Conservation (phyloP, 2,888 invertebrate species). For the Metacarcinus magister region DNA sequence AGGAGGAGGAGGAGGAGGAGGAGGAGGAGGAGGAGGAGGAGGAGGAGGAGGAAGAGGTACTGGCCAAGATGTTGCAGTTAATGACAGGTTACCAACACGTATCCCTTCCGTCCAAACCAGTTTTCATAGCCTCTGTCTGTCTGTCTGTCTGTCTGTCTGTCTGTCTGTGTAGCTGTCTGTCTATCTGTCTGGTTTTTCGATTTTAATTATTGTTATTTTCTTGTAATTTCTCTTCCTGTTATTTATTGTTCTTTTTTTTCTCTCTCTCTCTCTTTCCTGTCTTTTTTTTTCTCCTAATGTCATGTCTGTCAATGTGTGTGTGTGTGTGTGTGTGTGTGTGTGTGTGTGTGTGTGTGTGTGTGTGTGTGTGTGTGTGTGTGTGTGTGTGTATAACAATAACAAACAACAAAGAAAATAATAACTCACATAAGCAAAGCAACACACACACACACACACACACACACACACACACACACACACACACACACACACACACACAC, state of each 20-base stretch:
- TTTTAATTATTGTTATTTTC: neutral
- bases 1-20: neutral
- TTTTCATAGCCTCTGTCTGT: neutral
- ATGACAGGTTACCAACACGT: slow-evolving; percentile 17
- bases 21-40: neutral
- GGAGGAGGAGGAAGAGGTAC: neutral
- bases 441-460: slow-evolving; percentile 18
- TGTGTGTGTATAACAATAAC: neutral
- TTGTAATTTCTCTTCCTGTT: neutral
- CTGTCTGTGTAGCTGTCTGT: neutral
- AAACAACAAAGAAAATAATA: neutral
- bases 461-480: slow-evolving; percentile 48
- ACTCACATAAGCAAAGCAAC: neutral
- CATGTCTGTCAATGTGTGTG: neutral
- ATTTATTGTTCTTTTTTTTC: too few relatives aligned
- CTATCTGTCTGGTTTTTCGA: neutral
- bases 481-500: slow-evolving; percentile 40
- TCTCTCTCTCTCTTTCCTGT: too few relatives aligned
- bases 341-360: neutral
- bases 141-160: slow-evolving; percentile 20
- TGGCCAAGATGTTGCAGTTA: neutral
- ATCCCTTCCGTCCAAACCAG: neutral
- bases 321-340: slow-evolving; percentile 2
- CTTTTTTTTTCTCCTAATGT: neutral
- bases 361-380: slow-evolving; percentile 13